Evolutionary conservation across 2,113 vertebrate species (phyloP), one percentile per base, ranked within the genome.

Genomic region (Salvator merianae): DNA sequence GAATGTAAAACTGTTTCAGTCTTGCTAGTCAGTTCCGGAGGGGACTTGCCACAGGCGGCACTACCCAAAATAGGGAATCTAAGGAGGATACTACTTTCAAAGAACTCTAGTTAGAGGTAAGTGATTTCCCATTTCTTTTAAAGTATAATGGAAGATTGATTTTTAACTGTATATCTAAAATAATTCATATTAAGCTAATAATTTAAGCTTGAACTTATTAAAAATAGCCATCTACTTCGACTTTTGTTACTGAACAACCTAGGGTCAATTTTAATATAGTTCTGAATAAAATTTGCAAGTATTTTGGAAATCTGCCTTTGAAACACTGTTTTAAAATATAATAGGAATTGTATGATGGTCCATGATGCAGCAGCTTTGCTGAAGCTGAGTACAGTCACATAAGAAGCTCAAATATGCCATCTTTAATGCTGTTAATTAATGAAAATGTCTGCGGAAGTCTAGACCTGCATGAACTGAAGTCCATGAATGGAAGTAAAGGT

Each of bases 31-130:
- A 90, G 93, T 91, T 94, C 88, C 93, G 95, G 83, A 91, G 93
- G 93, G 92, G 94, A 94, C 92, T 95, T 91, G 92, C 84, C 95
- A 94, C 95, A 96, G 93, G 93, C 93, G 85, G 94, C 91, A 95
- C 95, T 93, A 95, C 95, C 96, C 96, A 96, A 96, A 95, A 95
- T 94, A 96, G 95, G 95, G 89, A 91, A 95, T 95, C 95, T 96
- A 95, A 94, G 95, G 94, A 96, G 94, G 95, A 96, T 96, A 96
- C 95, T 96, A 93, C 94, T 94, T 95, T 96, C 94, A 95, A 91
- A 96, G 93, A 96, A 95, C 89, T 95, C 91, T 95, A 95, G 91
- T 94, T 95, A 94, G 93, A 96, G 95, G 95, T 96, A 96, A 96
- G 95, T 96, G 93, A 94, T 93, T 93, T 96, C 89, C 91, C 85